Percentiles rank a stretch among this genome's conserved stretches.
phyloP scores from a whole-genome alignment of 2,113 vertebrate species.

The Misgurnus mizolepis region DNA sequence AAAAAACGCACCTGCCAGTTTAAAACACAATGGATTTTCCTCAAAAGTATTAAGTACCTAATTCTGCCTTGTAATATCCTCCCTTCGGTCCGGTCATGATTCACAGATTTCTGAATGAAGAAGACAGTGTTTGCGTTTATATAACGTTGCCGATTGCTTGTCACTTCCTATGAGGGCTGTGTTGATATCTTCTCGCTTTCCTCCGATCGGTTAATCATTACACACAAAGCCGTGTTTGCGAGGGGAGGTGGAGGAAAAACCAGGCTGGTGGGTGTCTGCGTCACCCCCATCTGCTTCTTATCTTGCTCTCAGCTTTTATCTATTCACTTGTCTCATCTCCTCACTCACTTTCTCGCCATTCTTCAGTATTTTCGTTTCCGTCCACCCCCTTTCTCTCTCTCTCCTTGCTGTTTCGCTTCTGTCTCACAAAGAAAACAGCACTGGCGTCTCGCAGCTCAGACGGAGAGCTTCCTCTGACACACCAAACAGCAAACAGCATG shows the following conservation, averaged over 20 bases:
- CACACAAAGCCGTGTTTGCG: slow-evolving; percentile 52
- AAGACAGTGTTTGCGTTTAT: slow-evolving; percentile 16
- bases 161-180: slow-evolving; percentile 32
- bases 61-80: slow-evolving; percentile 25
- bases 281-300: slow-evolving; percentile 63
- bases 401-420: background rate
- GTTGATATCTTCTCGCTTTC: background rate
- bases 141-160: slow-evolving; percentile 12
- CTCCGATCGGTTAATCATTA: slow-evolving; percentile 55
- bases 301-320: slow-evolving; percentile 23
- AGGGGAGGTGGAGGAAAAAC: slow-evolving; percentile 59
- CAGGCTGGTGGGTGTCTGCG: slow-evolving; percentile 53
- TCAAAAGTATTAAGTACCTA: slow-evolving; percentile 24
- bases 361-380: slow-evolving; percentile 7
- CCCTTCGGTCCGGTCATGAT: slow-evolving; percentile 23
- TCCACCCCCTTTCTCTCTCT: slow-evolving; percentile 13
- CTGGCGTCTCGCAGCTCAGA: slow-evolving; percentile 40
- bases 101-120: slow-evolving; percentile 2
- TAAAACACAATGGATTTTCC: background rate
- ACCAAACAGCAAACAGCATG: slow-evolving; percentile 30
- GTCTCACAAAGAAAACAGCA: slow-evolving; percentile 18
- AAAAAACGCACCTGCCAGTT: background rate
- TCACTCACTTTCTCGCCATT: slow-evolving; percentile 2
- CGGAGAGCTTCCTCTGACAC: slow-evolving; percentile 33
- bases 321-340: background rate